Percentiles rank a stretch among this genome's conserved stretches.
phyloP scores from a whole-genome alignment of 2,113 vertebrate genomes.

The Nyctereutes procyonoides region DNA sequence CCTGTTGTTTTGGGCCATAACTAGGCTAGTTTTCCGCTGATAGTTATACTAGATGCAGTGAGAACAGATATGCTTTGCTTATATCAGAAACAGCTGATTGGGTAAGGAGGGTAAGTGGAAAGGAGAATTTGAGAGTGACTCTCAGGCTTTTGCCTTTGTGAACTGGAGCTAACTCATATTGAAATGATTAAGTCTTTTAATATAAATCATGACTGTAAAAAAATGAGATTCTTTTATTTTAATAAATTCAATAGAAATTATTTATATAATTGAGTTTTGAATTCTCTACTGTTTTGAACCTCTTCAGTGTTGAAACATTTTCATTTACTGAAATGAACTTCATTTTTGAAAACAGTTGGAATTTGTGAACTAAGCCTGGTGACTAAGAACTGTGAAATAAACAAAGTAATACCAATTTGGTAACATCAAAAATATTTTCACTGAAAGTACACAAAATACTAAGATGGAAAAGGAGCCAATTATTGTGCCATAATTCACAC shows the following conservation, averaged over 20 bases:
- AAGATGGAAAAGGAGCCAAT: neutral
- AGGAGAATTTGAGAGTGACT: neutral
- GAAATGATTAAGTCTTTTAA: slow-evolving; percentile 64
- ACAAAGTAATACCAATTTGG: slow-evolving; percentile 63
- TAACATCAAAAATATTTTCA: slow-evolving; percentile 54
- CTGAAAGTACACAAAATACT: slow-evolving; percentile 33
- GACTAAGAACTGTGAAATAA: slow-evolving; percentile 68
- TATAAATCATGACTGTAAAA: slow-evolving; percentile 56
- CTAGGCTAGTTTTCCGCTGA: neutral
- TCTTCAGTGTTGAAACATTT: slow-evolving; percentile 53
- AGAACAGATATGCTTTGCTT: neutral
- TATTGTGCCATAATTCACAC: neutral
- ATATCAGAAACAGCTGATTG: neutral
- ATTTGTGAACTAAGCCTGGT: slow-evolving; percentile 63
- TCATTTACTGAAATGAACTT: slow-evolving; percentile 52
- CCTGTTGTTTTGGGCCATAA: neutral
- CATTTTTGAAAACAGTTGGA: slow-evolving; percentile 61
- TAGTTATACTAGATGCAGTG: neutral
- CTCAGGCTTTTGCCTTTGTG: slow-evolving; percentile 21
- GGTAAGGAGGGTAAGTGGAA: neutral
- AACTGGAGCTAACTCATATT: slow-evolving; percentile 22
- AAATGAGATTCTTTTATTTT: slow-evolving; percentile 61
- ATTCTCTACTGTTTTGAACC: slow-evolving; percentile 66
- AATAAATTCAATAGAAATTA: slow-evolving; percentile 65
- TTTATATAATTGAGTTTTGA: slow-evolving; percentile 58